These are phyloP conservation scores for Tokudaia muenninki DNA, from an alignment of 2,797 vertebrate species.

Conservation along the genomic window DNA sequence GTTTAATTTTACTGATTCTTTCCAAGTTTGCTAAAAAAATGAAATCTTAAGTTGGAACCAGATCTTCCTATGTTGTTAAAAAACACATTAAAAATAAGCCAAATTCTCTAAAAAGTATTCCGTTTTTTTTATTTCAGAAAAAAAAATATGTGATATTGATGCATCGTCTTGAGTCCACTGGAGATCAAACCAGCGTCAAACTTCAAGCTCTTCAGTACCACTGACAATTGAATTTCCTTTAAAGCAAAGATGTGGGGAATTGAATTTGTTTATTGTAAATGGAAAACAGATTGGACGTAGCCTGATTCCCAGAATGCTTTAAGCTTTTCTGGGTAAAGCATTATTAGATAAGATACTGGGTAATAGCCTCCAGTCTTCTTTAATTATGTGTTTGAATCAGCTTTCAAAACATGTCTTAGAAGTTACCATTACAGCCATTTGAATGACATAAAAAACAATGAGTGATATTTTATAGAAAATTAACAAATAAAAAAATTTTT, in stretches of 20 bases:
- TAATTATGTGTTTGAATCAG: conserved; percentile 46
- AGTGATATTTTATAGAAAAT: conserved; percentile 23
- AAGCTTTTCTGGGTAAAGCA: conserved; percentile 52
- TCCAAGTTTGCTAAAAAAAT: conserved; percentile 38
- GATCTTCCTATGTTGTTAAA: not conserved
- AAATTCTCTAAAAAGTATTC: conserved; percentile 36
- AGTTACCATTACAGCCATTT: not conserved
- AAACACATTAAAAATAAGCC: conserved; percentile 38
- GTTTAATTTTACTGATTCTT: not conserved
- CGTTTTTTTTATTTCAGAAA: conserved; percentile 39
- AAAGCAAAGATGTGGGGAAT: conserved; percentile 69
- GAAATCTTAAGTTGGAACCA: not conserved
- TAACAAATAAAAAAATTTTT: not conserved
- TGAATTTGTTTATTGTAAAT: conserved; percentile 77
- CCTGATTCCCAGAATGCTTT: conserved; percentile 68
- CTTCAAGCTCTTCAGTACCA: conserved; percentile 41
- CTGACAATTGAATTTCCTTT: conserved; percentile 75
- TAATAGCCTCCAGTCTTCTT: not conserved
- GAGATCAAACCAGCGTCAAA: conserved; percentile 60
- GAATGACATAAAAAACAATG: not conserved
- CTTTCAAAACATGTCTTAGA: conserved; percentile 34
- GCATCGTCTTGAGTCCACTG: conserved; percentile 36
- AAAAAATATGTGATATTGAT: conserved; percentile 64
- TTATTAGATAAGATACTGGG: conserved; percentile 70
- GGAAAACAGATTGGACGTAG: conserved; percentile 55